Evolutionary conservation across 2,888 invertebrate genomes (phyloP).

Genomic region (Philhelius pedissequus): DNA sequence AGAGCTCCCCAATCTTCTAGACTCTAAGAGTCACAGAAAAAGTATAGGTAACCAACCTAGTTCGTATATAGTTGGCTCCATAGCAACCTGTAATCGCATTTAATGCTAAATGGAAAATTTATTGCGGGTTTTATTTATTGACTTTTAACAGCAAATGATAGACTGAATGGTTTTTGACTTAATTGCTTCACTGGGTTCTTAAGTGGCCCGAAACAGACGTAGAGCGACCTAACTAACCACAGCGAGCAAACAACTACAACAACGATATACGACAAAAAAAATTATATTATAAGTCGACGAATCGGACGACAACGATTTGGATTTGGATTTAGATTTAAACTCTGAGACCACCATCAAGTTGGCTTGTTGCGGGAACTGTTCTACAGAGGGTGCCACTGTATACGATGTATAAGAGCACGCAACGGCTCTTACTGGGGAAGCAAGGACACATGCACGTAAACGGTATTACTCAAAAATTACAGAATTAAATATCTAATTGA

Average conservation of each 20-base stretch:
- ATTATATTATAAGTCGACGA: background rate
- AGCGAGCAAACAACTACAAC: background rate
- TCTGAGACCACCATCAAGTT: constrained; percentile 39
- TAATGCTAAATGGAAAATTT: constrained; percentile 69
- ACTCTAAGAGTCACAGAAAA: constrained; percentile 19
- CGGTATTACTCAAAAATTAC: constrained; percentile 66
- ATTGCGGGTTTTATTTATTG: constrained; percentile 68
- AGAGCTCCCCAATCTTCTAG: constrained; percentile 48
- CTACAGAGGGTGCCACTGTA: constrained; percentile 56
- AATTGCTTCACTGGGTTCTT: constrained; percentile 67
- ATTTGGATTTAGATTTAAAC: background rate
- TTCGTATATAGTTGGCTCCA: constrained; percentile 7
- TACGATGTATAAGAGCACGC: no score
- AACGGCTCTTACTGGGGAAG: background rate
- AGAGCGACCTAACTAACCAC: background rate
- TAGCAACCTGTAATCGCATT: constrained; percentile 64
- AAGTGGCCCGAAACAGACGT: constrained; percentile 58
- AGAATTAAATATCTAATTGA: constrained; percentile 62
- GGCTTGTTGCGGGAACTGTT: constrained; percentile 43
- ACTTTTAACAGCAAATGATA: constrained; percentile 69
- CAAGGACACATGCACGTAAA: constrained; percentile 54
- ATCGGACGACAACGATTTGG: constrained; percentile 1
- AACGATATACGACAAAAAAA: background rate
- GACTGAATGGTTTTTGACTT: constrained; percentile 69
- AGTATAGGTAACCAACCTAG: background rate